Percentiles rank a stretch among this genome's conserved stretches.
Conservation (phyloP, 2,113 vertebrate genomes). For the Megaleporinus macrocephalus region DNA sequence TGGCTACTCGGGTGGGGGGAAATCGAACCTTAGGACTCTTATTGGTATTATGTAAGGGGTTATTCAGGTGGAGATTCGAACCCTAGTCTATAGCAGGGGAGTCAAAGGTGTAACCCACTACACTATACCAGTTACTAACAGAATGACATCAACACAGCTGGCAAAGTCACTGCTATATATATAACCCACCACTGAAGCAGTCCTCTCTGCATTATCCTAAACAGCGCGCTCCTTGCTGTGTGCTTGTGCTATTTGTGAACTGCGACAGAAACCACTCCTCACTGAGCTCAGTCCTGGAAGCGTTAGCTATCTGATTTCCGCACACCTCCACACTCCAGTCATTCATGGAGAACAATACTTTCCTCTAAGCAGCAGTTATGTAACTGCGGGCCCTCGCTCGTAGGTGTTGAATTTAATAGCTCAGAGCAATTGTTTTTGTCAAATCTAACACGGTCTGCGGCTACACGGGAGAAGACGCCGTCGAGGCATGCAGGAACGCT, state of each 20-base stretch:
- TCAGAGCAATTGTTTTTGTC: conserved; percentile 30
- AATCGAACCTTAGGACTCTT: too few relatives aligned
- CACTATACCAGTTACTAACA: too few relatives aligned
- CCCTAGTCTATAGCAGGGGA: too few relatives aligned
- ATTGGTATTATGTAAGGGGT: too few relatives aligned
- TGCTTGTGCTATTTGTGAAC: neutral
- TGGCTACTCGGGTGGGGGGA: too few relatives aligned
- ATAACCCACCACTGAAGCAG: neutral
- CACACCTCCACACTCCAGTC: conserved; percentile 35
- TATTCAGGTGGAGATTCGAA: too few relatives aligned
- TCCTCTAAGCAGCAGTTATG: conserved; percentile 31
- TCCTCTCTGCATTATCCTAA: neutral
- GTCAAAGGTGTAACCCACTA: too few relatives aligned
- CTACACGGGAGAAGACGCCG: neutral
- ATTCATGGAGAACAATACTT: conserved; percentile 42
- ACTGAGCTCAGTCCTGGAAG: neutral
- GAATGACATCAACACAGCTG: neutral
- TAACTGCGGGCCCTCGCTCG: conserved; percentile 37
- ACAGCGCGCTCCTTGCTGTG: neutral
- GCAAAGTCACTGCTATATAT: neutral
- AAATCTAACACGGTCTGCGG: conserved; percentile 5
- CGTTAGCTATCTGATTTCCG: conserved; percentile 9
- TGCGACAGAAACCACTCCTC: conserved; percentile 18
- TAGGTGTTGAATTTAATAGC: conserved; percentile 39
- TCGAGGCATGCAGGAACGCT: neutral